Evolutionary conservation across 2,113 vertebrate genomes (phyloP).

Genomic region (Haemorhous mexicanus): DNA sequence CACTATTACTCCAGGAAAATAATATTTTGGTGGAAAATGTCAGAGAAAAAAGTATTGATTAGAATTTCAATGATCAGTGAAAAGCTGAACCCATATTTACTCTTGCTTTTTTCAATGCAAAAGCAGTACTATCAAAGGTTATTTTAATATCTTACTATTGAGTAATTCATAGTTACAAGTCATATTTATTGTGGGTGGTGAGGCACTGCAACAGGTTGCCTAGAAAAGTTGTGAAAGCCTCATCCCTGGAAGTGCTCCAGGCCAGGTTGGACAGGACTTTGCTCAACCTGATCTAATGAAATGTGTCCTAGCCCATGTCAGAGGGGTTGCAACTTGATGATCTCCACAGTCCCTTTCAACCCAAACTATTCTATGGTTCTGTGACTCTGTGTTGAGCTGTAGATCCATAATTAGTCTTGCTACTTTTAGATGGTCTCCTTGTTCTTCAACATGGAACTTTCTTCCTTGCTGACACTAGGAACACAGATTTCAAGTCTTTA

Average conservation of each 20-base stretch:
- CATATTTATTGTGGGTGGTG: neutral
- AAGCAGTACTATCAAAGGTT: neutral
- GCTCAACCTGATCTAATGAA: neutral
- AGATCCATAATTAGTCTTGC: neutral
- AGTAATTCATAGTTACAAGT: neutral
- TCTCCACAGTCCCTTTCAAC: neutral
- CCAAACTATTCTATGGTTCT: neutral
- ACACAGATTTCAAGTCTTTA: neutral
- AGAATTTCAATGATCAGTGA: neutral
- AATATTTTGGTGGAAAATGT: neutral
- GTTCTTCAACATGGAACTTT: neutral
- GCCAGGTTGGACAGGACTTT: neutral
- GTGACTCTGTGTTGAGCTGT: neutral
- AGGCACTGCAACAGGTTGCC: no score
- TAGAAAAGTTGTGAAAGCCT: neutral
- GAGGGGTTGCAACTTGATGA: rapidly evolving
- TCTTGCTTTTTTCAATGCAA: neutral
- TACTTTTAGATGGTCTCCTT: neutral
- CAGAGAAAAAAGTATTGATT: neutral
- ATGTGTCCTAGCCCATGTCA: no score
- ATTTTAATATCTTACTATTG: neutral
- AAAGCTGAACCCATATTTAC: neutral
- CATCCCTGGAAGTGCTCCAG: neutral
- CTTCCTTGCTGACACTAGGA: neutral
- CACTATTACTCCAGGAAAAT: neutral